Evolutionary conservation across 2,888 invertebrate genomes (phyloP).

Genomic region (Megamerina dolium): DNA sequence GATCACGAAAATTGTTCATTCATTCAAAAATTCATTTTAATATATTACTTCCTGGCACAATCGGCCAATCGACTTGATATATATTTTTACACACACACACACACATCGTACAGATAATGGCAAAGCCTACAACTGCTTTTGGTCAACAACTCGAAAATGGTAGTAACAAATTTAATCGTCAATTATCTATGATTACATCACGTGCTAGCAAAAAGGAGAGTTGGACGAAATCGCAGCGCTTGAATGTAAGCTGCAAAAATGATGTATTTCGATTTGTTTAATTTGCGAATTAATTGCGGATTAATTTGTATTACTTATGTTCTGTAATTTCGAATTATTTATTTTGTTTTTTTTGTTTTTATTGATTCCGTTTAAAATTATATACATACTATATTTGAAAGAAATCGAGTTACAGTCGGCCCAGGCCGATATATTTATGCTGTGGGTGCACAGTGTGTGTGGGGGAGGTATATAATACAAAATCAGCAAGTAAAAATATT

Average conservation of each 20-base stretch:
- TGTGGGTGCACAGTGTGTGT: no score
- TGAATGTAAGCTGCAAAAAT: conserved; percentile 76
- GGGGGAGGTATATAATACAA: no score
- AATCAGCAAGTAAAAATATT: no score
- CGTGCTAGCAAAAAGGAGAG: conserved; percentile 54
- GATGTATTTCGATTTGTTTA: not conserved
- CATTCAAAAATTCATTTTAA: no score
- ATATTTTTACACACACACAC: no score
- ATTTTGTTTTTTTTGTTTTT: conserved; percentile 7
- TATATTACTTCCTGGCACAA: no score
- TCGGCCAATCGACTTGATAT: no score
- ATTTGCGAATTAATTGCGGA: not conserved
- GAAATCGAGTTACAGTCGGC: not conserved
- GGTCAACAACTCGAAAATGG: conserved; percentile 60
- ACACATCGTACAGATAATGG: conserved; percentile 23
- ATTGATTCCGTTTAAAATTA: not conserved
- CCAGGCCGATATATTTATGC: no score
- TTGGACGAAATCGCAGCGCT: conserved; percentile 68
- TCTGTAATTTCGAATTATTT: not conserved
- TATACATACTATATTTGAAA: not conserved
- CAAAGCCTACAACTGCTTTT: conserved; percentile 56
- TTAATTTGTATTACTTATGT: not conserved
- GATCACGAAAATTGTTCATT: not conserved
- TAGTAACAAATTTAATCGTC: conserved; percentile 59
- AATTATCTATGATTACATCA: conserved; percentile 60